phyloP scores from a whole-genome alignment of 2,888 invertebrate species.

The Drosophila atroscutellata region DNA sequence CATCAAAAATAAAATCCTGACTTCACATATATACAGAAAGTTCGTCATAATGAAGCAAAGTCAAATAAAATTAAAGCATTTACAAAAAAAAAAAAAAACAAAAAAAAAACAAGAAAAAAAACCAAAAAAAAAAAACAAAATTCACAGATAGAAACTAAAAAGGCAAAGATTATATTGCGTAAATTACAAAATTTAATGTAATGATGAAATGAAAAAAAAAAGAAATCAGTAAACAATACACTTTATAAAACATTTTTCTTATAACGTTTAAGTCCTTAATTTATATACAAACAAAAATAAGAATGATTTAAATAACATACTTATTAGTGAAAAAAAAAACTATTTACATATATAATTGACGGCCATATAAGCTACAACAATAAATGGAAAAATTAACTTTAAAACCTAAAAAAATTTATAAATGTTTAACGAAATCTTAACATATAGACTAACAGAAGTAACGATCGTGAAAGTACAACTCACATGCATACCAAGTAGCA shows the following conservation, averaged over 20 bases:
- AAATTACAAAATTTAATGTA: slow-evolving; percentile 61
- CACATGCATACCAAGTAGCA: slow-evolving; percentile 42
- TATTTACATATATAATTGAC: slow-evolving; percentile 81
- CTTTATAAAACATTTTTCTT: slow-evolving; percentile 84
- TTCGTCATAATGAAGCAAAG: slow-evolving; percentile 66
- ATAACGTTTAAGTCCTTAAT: slow-evolving; percentile 84
- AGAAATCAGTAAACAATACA: slow-evolving; percentile 66
- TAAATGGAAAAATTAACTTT: slow-evolving; percentile 80
- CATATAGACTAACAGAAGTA: slow-evolving; percentile 71
- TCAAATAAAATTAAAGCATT: slow-evolving; percentile 80
- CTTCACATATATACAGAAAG: slow-evolving; percentile 38
- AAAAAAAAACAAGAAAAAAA: slow-evolving; percentile 63
- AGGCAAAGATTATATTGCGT: slow-evolving; percentile 53
- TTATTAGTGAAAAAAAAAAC: slow-evolving; percentile 72
- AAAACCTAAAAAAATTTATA: slow-evolving; percentile 76
- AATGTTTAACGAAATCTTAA: slow-evolving; percentile 78
- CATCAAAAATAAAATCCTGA: slow-evolving; percentile 39
- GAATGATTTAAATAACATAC: slow-evolving; percentile 77
- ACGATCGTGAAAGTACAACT: slow-evolving; percentile 65
- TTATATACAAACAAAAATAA: slow-evolving; percentile 83
- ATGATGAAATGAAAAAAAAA: slow-evolving; percentile 53
- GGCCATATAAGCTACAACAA: slow-evolving; percentile 83
- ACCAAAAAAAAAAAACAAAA: slow-evolving; percentile 65
- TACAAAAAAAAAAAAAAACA: slow-evolving; percentile 67
- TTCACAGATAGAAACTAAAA: slow-evolving; percentile 58